These are phyloP conservation scores for western clawed frog (Xenopus tropicalis) DNA, from an alignment of 2,113 vertebrate genomes.

Conservation along the genomic window UCB_Xtro_10.0 CM004446.2:254001-254500, in stretches of 20 bases:
- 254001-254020: slow-evolving; percentile 45
- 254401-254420: slow-evolving; percentile 49
- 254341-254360: slow-evolving; percentile 61
- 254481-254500: no score
- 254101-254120: slow-evolving; percentile 40
- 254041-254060: slow-evolving; percentile 66
- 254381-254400: slow-evolving; percentile 48
- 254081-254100: slow-evolving; percentile 58
- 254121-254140: slow-evolving; percentile 59
- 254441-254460: no score
- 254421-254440: slow-evolving; percentile 61
- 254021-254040: neutral
- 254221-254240: slow-evolving; percentile 57
- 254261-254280: slow-evolving; percentile 54
- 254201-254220: slow-evolving; percentile 61
- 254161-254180: neutral
- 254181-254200: slow-evolving; percentile 65
- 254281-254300: slow-evolving; percentile 57
- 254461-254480: no score
- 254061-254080: slow-evolving; percentile 60
- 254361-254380: slow-evolving; percentile 56
- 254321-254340: slow-evolving; percentile 66
- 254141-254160: slow-evolving; percentile 53
- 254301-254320: no score
- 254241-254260: slow-evolving; percentile 46